Percentiles rank a stretch among this genome's conserved stretches.
phyloP scores from a whole-genome alignment of 1,140 invertebrate species.

The Lepidurus apus region DNA sequence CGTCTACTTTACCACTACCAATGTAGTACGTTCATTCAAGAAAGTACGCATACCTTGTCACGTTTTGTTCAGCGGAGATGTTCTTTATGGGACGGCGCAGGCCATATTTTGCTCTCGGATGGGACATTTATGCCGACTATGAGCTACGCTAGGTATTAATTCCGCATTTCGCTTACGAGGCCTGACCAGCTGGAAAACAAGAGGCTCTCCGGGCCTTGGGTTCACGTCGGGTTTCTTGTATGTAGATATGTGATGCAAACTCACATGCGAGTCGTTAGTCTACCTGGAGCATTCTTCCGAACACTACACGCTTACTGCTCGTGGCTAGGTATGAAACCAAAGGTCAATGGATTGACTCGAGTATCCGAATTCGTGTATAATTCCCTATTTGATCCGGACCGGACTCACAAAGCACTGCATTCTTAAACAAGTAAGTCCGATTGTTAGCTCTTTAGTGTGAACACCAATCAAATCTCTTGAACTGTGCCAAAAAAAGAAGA shows the following conservation, averaged over 20 bases:
- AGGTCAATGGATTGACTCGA: too few species aligned
- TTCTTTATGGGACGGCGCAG: neutral
- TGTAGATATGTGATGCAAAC: neutral
- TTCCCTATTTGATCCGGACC: too few species aligned
- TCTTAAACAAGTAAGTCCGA: too few species aligned
- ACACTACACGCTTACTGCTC: neutral
- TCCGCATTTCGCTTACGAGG: neutral
- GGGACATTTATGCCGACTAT: neutral
- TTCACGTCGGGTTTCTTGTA: neutral
- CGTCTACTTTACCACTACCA: neutral
- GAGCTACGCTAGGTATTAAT: neutral
- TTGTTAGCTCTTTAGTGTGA: too few species aligned
- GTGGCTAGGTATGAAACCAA: neutral
- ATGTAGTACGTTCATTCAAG: neutral
- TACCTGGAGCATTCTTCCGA: neutral
- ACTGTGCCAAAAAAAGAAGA: too few species aligned
- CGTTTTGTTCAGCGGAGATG: neutral
- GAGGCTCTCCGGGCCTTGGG: neutral
- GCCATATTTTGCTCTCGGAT: neutral
- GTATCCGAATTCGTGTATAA: too few species aligned
- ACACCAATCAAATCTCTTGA: too few species aligned
- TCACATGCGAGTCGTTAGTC: neutral
- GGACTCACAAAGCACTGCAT: too few species aligned
- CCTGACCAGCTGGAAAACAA: neutral
- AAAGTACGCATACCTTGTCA: neutral